Conservation (phyloP, 2,888 invertebrate species). For the Deilephila elpenor region DNA sequence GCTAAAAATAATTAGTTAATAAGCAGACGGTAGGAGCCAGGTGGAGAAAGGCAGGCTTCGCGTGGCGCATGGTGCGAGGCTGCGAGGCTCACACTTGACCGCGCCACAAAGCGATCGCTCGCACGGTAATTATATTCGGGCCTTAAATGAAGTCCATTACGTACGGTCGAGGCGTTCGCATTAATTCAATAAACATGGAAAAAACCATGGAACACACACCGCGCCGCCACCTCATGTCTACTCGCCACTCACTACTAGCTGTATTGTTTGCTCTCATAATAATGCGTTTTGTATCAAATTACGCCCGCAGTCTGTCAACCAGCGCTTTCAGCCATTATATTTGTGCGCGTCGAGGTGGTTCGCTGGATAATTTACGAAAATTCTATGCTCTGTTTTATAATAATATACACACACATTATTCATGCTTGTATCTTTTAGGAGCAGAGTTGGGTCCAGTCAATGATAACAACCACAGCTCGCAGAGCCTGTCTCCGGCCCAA, state of each 20-base stretch:
- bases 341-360: not conserved
- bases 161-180: not conserved
- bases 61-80: constrained; percentile 8
- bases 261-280: not conserved
- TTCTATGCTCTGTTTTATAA: not conserved
- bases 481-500: too few species aligned
- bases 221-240: not conserved
- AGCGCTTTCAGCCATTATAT: not conserved
- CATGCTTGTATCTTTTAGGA: too few species aligned
- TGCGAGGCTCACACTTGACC: constrained; percentile 52
- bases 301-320: not conserved
- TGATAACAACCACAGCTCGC: too few species aligned
- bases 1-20: not conserved
- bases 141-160: constrained; percentile 45
- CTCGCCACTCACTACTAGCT: not conserved
- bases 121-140: constrained; percentile 47
- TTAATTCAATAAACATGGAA: not conserved
- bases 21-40: not conserved
- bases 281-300: too few species aligned
- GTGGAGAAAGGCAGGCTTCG: not conserved
- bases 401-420: not conserved
- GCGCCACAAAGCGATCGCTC: constrained; percentile 59
- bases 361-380: not conserved
- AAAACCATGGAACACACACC: not conserved
- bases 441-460: too few species aligned